Conservation (phyloP, 2,888 invertebrate species). For the Steinernema carpocapsae region DNA sequence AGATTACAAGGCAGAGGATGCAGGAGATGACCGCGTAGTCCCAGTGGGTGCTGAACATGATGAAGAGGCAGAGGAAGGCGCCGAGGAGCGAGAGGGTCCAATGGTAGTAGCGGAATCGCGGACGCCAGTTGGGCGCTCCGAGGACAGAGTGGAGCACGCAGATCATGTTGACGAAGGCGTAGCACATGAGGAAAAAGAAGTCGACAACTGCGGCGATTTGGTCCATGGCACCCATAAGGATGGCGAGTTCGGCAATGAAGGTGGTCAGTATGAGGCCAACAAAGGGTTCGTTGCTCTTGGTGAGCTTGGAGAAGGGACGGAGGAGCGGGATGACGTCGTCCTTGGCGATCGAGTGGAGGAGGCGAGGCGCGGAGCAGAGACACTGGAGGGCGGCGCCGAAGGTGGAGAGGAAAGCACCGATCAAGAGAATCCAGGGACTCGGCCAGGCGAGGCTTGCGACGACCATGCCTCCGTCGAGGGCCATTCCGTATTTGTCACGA, state of each 20-base stretch:
- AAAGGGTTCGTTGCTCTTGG: constrained; percentile 81
- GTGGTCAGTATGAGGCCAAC: constrained; percentile 83
- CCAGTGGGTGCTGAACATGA: constrained; percentile 98
- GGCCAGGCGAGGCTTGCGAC: constrained; percentile 99
- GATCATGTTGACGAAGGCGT: constrained; percentile 95
- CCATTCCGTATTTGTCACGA: constrained; percentile 97
- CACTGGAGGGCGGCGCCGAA: constrained; percentile 96
- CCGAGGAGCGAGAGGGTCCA: constrained; percentile 38
- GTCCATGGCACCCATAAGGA: constrained; percentile 91
- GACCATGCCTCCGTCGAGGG: constrained; percentile 91
- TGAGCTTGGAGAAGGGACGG: constrained; percentile 85
- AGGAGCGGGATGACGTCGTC: constrained; percentile 79
- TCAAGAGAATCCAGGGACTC: constrained; percentile 94
- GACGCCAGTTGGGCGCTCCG: constrained; percentile 90
- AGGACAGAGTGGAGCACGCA: constrained; percentile 95
- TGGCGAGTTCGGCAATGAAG: constrained; percentile 73
- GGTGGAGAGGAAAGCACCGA: constrained; percentile 96
- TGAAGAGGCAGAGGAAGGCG: constrained; percentile 79
- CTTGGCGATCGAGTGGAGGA: constrained; percentile 89
- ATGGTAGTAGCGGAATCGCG: constrained; percentile 45
- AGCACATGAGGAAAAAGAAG: constrained; percentile 97
- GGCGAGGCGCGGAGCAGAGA: constrained; percentile 74
- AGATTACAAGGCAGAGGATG: constrained; percentile 89
- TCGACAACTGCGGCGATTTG: constrained; percentile 81
- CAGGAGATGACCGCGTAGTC: constrained; percentile 90